Evolutionary conservation across 2,113 vertebrate genomes (phyloP).

Genomic region (Sander lucioperca): DNA sequence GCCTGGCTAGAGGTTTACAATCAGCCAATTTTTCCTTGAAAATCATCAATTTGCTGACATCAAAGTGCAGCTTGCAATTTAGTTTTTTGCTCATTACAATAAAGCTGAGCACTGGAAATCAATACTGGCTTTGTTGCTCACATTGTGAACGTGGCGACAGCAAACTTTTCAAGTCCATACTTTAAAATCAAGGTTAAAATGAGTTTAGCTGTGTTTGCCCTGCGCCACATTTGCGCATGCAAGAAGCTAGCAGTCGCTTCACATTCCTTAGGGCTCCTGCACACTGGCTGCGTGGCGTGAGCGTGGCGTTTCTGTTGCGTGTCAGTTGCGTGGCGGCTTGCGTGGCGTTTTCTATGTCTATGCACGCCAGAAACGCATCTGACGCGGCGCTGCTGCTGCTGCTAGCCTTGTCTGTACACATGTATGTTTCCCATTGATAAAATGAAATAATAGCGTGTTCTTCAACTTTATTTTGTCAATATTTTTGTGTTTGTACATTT

Average conservation of each 20-base stretch:
- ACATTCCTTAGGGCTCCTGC: neutral
- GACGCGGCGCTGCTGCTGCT: too few relatives aligned
- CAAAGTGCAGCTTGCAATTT: conserved; percentile 19
- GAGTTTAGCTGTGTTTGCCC: neutral
- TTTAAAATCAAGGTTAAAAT: neutral
- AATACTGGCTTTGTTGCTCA: conserved; percentile 17
- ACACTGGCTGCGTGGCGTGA: too few relatives aligned
- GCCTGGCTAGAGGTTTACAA: neutral
- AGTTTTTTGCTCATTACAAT: conserved; percentile 19
- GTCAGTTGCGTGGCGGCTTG: too few relatives aligned
- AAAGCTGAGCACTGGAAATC: conserved; percentile 9
- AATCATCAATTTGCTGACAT: conserved; percentile 1
- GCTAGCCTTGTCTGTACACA: too few relatives aligned
- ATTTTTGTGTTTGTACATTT: too few relatives aligned
- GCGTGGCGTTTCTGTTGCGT: too few relatives aligned
- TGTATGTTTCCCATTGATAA: too few relatives aligned
- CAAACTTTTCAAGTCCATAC: neutral
- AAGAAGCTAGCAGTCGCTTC: neutral
- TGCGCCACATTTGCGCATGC: neutral
- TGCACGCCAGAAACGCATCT: too few relatives aligned
- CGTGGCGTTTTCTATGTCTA: too few relatives aligned
- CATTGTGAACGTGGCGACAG: conserved; percentile 1
- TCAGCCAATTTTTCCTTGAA: neutral
- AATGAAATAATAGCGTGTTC: too few relatives aligned
- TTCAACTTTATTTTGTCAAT: too few relatives aligned